A percentile compares a stretch with the other conserved stretches of the same genome.
phyloP scores from a whole-genome alignment of 2,113 vertebrate genomes.

The Bos indicus region DNA sequence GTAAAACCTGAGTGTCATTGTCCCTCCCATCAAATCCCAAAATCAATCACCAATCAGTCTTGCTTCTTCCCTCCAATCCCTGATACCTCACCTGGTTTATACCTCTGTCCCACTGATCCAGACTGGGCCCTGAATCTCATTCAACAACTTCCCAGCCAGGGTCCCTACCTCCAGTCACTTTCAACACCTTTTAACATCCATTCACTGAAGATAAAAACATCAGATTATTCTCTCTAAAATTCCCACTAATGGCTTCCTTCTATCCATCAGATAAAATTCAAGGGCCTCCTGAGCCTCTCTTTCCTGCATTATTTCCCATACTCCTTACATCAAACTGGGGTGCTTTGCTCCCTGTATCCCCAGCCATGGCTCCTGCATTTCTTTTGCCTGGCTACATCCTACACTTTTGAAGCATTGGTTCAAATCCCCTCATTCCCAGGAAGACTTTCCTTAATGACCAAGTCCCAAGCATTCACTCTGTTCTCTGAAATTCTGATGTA shows the following conservation, averaged over 20 bases:
- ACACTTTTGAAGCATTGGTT: background rate
- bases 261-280: background rate
- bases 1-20: background rate
- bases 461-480: background rate
- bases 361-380: background rate
- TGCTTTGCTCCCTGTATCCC: background rate
- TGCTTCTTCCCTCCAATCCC: background rate
- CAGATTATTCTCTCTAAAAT: background rate
- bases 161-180: background rate
- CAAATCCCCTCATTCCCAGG: background rate
- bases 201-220: background rate
- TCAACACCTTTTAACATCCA: background rate
- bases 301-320: background rate
- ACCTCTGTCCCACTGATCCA: background rate
- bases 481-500: background rate
- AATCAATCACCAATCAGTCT: background rate
- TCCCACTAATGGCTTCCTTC: background rate
- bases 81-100: background rate
- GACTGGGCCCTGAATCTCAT: background rate
- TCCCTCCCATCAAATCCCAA: background rate
- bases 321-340: background rate
- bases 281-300: background rate
- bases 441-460: background rate
- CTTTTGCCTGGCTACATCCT: background rate
- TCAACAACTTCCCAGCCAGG: background rate